Percentiles rank a stretch among this genome's conserved stretches.
phyloP scores from a whole-genome alignment of 2,888 invertebrate genomes.

The Octonoba sinensis region DNA sequence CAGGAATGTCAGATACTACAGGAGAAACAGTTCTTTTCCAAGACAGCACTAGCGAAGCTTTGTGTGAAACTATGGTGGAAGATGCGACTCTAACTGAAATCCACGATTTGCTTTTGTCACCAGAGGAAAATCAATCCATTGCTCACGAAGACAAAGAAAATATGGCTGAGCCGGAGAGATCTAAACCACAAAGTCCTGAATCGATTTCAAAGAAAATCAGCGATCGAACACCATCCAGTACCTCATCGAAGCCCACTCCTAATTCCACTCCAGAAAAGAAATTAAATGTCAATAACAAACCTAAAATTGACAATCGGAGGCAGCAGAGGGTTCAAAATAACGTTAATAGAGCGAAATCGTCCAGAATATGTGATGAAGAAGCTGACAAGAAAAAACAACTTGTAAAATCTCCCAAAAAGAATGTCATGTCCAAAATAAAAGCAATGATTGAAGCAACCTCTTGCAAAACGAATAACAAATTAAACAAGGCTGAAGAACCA shows the following conservation, averaged over 20 bases:
- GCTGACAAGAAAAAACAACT: constrained; percentile 28
- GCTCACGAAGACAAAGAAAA: constrained; percentile 6
- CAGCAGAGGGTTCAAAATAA: background rate
- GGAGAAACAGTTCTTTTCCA: constrained; percentile 33
- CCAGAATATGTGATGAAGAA: constrained; percentile 20
- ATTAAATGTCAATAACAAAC: background rate
- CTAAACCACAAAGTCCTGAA: background rate
- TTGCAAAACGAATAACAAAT: constrained; percentile 68
- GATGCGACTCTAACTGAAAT: constrained; percentile 57
- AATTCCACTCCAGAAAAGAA: constrained; percentile 51
- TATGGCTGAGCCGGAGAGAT: background rate
- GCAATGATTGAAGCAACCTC: constrained; percentile 77
- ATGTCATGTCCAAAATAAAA: constrained; percentile 83
- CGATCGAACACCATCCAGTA: constrained; percentile 17
- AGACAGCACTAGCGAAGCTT: constrained; percentile 50
- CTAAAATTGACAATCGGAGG: background rate
- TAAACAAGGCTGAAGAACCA: constrained; percentile 72
- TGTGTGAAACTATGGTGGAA: constrained; percentile 59
- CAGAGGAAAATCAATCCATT: constrained; percentile 27
- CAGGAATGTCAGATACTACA: constrained; percentile 40
- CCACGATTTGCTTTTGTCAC: constrained; percentile 36
- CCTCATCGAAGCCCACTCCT: background rate
- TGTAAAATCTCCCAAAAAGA: constrained; percentile 81
- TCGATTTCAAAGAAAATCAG: background rate
- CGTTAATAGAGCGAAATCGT: background rate